Evolutionary conservation across 2,888 invertebrate genomes (phyloP).

Genomic region (Ditula angustiorana): DNA sequence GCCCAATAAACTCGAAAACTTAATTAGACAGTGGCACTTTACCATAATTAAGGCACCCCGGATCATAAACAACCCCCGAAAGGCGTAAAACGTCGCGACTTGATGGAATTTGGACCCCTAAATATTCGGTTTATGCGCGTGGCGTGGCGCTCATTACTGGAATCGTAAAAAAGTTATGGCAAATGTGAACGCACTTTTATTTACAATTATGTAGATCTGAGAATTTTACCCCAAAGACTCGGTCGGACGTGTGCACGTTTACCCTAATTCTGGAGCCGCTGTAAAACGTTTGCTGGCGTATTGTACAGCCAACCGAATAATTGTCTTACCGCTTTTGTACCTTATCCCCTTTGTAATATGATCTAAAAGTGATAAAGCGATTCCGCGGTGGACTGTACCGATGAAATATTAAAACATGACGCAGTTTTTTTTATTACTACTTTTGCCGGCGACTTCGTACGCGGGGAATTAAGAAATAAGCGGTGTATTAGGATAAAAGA

Average conservation of each 20-base stretch:
- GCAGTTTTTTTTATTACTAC: background rate
- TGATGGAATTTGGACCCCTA: slow-evolving; percentile 43
- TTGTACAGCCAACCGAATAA: too few relatives aligned
- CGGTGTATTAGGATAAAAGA: too few relatives aligned
- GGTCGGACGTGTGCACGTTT: background rate
- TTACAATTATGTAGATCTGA: slow-evolving; percentile 32
- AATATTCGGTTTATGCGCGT: slow-evolving; percentile 45
- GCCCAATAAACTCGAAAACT: slow-evolving; percentile 42
- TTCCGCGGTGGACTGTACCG: too few relatives aligned
- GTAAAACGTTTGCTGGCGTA: background rate
- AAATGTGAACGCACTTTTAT: slow-evolving; percentile 28
- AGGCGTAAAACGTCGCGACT: slow-evolving; percentile 42
- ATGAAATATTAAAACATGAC: background rate
- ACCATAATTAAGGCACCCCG: slow-evolving; percentile 57
- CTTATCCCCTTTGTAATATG: too few relatives aligned
- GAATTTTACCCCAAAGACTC: slow-evolving; percentile 6
- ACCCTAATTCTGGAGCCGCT: background rate
- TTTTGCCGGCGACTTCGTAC: too few relatives aligned
- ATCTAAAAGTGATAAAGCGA: too few relatives aligned
- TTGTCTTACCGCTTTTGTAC: too few relatives aligned
- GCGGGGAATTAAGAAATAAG: too few relatives aligned
- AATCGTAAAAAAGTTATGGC: slow-evolving; percentile 45
- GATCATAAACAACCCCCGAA: slow-evolving; percentile 60
- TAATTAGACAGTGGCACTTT: slow-evolving; percentile 51
- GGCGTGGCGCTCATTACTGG: slow-evolving; percentile 46